These are phyloP conservation scores for Loxodonta africana DNA, from an alignment of 2,113 vertebrate species.

Conservation along the genomic window DNA sequence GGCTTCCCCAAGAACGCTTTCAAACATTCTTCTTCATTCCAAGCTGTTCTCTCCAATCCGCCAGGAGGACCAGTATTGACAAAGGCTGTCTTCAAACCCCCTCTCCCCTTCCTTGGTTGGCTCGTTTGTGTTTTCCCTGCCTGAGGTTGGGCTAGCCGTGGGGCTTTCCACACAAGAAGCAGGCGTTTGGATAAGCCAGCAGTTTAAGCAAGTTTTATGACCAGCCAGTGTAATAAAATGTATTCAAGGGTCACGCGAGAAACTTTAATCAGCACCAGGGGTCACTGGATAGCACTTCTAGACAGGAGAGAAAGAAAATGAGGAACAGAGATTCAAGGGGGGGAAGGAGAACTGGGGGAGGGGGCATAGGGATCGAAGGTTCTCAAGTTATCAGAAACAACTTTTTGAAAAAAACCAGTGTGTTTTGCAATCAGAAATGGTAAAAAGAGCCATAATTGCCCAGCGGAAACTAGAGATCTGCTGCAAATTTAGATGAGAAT, in stretches of 20 bases:
- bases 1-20: not conserved
- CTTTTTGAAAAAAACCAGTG: constrained; percentile 63
- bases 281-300: constrained; percentile 93
- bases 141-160: constrained; percentile 78
- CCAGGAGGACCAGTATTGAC: not conserved
- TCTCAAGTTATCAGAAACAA: constrained; percentile 74
- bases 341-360: constrained; percentile 74
- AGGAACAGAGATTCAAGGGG: constrained; percentile 75
- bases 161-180: constrained; percentile 77
- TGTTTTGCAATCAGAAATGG: constrained; percentile 83
- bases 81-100: constrained; percentile 15
- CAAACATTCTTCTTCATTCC: not conserved
- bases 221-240: constrained; percentile 91
- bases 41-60: not conserved
- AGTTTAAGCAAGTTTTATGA: constrained; percentile 89
- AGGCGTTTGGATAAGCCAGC: constrained; percentile 86
- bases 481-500: constrained; percentile 85
- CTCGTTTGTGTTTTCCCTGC: constrained; percentile 67
- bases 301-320: constrained; percentile 83
- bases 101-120: not conserved
- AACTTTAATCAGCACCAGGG: constrained; percentile 95
- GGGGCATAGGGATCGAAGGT: constrained; percentile 68
- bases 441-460: constrained; percentile 81
- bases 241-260: constrained; percentile 90
- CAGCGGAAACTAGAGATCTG: constrained; percentile 84